Evolutionary conservation across 2,797 vertebrate genomes (phyloP), one percentile per base, ranked within the genome.

Genomic region (Lepus oiostolus): DNA sequence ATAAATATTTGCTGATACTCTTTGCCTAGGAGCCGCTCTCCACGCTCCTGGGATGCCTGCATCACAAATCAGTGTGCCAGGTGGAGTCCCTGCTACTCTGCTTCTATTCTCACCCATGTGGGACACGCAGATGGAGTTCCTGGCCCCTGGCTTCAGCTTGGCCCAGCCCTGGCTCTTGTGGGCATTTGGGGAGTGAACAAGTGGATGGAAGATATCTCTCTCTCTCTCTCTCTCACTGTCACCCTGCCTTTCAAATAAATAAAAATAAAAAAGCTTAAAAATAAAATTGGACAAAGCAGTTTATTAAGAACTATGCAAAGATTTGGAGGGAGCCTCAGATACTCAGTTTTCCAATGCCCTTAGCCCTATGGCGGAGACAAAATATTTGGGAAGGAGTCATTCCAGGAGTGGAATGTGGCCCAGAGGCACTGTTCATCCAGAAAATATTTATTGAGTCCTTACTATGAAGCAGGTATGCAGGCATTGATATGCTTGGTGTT

Each of bases 221-320:
- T 5, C 14, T 58, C 54, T 58, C 54, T 58, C 54, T 58, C 17
- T 21, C 54, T 58, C 54, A 58, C 3, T 5, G 54, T 17, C 42
- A 58, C 19, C 13, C 19, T 58, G 54, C 54, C 54, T 58, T 58
- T 58, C 54, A 58, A 58, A 58, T 21, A 58, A 58, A 58, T 17
- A 58, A 58, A 74, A 12, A 5, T 21, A 83, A 60, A 17, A 42
- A 70, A 63, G 42, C 70, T 81, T 76, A 52, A 42, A 88, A 88
- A 19, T 72, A 80, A 94, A 87, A 80, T 85, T 62, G 71, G 42
- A 95, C 68, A 84, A 88, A 67, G 42, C 47, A 76, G 42, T 13
- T 91, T 93, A n/a, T 47, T 58, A 50, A 52, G 70, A 70, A 47
- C 42, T 42, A 22, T 14, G 7, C n/a, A 52, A 58, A 35, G n/a